Percentiles rank a stretch among this genome's conserved stretches.
These are phyloP conservation scores for Columba livia DNA, from an alignment of 2,113 vertebrate species.

Conservation along the genomic window DNA sequence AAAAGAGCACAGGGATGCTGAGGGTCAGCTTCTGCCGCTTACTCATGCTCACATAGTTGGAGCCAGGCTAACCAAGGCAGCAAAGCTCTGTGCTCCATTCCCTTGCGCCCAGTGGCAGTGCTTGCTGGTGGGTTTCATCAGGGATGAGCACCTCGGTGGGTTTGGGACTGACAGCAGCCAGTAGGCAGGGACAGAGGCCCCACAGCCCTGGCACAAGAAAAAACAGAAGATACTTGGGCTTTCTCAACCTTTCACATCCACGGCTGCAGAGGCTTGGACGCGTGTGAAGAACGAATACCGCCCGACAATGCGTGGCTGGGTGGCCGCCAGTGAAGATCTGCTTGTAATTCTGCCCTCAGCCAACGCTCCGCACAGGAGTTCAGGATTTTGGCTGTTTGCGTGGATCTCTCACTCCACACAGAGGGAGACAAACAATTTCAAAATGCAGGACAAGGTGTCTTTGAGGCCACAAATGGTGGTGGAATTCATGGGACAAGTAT, in stretches of 20 bases:
- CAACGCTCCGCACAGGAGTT: not conserved
- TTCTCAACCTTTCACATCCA: not conserved
- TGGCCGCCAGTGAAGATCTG: not conserved
- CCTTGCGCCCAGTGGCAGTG: not conserved
- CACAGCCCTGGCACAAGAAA: not conserved
- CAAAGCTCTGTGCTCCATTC: fast-evolving
- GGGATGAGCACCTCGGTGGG: not conserved
- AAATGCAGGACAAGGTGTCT: not conserved
- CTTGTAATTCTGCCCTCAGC: not conserved
- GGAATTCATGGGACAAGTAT: not conserved
- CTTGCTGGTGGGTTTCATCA: not conserved
- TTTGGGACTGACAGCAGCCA: not conserved
- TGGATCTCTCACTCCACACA: not conserved
- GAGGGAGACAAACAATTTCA: not conserved
- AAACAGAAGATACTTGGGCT: not conserved
- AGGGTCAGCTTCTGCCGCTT: not conserved
- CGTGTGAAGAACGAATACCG: not conserved
- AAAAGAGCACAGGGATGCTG: not conserved
- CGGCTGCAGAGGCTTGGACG: not conserved
- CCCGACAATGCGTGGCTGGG: fast-evolving
- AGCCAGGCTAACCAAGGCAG: not conserved
- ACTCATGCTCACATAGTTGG: not conserved
- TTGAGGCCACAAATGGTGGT: not conserved
- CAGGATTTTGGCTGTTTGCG: not conserved
- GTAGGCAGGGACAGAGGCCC: not conserved